Evolutionary conservation across 2,113 vertebrate genomes (phyloP).

Genomic region (Aramus guarauna): DNA sequence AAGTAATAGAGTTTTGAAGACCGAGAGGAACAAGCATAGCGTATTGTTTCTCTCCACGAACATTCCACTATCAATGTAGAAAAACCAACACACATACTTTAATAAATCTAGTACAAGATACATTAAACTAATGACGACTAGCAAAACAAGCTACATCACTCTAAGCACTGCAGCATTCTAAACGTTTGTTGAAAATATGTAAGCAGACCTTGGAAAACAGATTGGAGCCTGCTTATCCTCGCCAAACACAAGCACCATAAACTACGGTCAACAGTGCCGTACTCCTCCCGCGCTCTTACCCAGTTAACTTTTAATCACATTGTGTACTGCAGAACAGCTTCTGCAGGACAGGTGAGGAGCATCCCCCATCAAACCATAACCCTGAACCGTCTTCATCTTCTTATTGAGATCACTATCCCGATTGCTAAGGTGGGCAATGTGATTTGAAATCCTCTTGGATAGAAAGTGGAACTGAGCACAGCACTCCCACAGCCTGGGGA

Average conservation of each 20-base stretch:
- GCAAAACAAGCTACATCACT: neutral
- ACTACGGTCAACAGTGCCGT: neutral
- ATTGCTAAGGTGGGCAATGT: accelerated
- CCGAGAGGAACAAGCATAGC: neutral
- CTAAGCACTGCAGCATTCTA: neutral
- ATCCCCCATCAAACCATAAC: accelerated
- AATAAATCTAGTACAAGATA: neutral
- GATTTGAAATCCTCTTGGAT: neutral
- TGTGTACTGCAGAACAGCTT: neutral
- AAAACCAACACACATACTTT: neutral
- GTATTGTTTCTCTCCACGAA: neutral
- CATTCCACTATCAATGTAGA: neutral
- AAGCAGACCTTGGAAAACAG: neutral
- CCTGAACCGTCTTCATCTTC: neutral
- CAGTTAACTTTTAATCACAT: neutral
- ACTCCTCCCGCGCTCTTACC: neutral
- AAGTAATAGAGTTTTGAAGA: neutral
- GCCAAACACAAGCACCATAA: neutral
- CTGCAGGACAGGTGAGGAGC: neutral
- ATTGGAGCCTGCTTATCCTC: neutral
- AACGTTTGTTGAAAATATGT: neutral
- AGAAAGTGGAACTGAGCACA: neutral
- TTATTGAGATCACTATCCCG: accelerated
- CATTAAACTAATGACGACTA: neutral
- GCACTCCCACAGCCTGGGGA: too few species aligned